These are phyloP conservation scores for Sphaerophoria rueppellii DNA, from an alignment of 2,888 invertebrate genomes.

Conservation along the genomic window DNA sequence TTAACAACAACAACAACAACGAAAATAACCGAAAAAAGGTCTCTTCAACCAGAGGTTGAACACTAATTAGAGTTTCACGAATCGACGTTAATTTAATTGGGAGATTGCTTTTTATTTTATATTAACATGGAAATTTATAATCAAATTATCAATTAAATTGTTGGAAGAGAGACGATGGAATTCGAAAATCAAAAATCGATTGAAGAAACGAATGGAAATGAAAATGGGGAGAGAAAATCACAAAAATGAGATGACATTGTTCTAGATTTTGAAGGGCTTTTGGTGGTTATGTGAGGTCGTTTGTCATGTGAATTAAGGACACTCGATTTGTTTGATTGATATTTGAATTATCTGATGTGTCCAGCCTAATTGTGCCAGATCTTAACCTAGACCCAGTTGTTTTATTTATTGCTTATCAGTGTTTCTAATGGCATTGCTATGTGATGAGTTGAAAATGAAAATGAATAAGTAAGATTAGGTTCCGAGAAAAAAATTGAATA, in stretches of 20 bases:
- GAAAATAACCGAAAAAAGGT: background rate
- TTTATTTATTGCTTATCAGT: no score
- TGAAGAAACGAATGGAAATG: background rate
- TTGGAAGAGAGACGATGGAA: background rate
- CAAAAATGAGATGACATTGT: background rate
- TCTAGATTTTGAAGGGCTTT: no score
- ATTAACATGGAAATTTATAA: slow-evolving; percentile 10
- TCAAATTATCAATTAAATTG: slow-evolving; percentile 12
- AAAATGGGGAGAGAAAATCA: background rate
- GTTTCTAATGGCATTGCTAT: no score
- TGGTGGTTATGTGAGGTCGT: no score
- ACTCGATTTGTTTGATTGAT: no score
- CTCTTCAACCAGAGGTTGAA: slow-evolving; percentile 40
- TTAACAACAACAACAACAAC: slow-evolving; percentile 11
- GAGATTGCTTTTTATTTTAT: slow-evolving; percentile 28
- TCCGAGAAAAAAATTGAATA: no score
- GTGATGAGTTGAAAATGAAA: no score
- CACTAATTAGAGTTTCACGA: slow-evolving; percentile 36
- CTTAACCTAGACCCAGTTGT: no score
- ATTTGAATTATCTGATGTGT: no score
- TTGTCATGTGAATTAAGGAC: no score
- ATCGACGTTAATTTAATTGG: slow-evolving; percentile 43
- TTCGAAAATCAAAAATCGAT: background rate
- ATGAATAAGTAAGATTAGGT: no score
- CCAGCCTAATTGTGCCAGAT: no score